Base-by-base conservation (phyloP, 1,140 invertebrate species). In the Hyles euphorbiae region DNA sequence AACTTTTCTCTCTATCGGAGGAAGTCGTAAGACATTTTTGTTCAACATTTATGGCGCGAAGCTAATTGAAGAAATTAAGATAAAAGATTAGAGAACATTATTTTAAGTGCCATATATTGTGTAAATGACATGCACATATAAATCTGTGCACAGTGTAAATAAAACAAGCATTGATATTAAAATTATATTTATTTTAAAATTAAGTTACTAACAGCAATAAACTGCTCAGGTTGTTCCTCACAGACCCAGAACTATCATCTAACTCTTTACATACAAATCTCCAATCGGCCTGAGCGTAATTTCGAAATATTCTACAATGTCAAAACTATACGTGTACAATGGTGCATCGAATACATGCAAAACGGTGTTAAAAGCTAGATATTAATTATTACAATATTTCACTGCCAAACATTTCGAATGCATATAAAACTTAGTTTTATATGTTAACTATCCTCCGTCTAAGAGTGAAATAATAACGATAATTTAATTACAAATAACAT, bases 321-420 rank as follows among this genome's bases (percentile, higher is more conserved):
- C 36, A 40, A 40, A 40, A 40, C 36, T 40, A 40, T 40, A 40
- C 36, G 36, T 40, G 36, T 52, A 79, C 72, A 80, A 78, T 60
- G 65, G 78, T 85, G 81, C 78, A 75, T 72, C 74, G 75, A 52
- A 74, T 78, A 87, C 72, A 83, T 71, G 75, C 71, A 53, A 61
- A 69, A 22, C 22, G 56, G 65, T 72, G 70, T 70, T 71, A 68
- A 68, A 72, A 76, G 70, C 48, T 65, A 66, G 48, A 48, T 56
- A 57, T 60, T 49, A 36, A 59, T 59, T n/a, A 56, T 58, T 58
- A 61, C 53, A 47, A 61, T 63, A 40, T 40, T 40, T 52, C 33
- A 60, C 61, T 52, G 47, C 56, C 50, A 62, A 58, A 34, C 22
- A 51, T 63, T 61, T 58, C 44, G 45, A 61, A 61, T 56, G 8